A percentile compares a stretch with the other conserved stretches of the same genome.
These are phyloP conservation scores for Drosophila macrothrix DNA, from an alignment of 2,888 invertebrate genomes.

Conservation along the genomic window DNA sequence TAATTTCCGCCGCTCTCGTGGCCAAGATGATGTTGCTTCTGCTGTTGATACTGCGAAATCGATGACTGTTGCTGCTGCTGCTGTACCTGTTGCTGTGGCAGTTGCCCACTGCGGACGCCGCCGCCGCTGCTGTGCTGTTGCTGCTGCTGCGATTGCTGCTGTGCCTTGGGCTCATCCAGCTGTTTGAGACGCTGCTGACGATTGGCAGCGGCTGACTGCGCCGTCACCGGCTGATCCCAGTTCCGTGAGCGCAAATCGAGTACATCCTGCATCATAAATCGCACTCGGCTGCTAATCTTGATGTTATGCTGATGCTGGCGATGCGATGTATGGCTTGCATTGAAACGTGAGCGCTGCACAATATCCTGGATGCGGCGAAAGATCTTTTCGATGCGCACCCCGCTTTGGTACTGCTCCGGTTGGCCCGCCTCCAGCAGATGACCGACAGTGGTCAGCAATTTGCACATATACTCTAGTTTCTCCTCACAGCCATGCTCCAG, in stretches of 20 bases:
- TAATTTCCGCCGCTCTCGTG: constrained; percentile 57
- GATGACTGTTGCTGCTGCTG: constrained; percentile 34
- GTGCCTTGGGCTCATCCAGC: constrained; percentile 47
- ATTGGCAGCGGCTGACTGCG: constrained; percentile 16
- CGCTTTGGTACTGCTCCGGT: constrained; percentile 56
- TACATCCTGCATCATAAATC: constrained; percentile 84
- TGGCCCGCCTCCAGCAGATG: constrained; percentile 73
- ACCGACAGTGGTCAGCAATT: constrained; percentile 82
- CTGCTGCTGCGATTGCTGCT: constrained; percentile 40
- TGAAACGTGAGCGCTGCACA: constrained; percentile 66
- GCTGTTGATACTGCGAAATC: constrained; percentile 50
- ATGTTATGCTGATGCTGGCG: constrained; percentile 54
- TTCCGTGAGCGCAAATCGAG: constrained; percentile 78
- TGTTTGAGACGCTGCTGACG: constrained; percentile 52
- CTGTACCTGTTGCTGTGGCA: constrained; percentile 37
- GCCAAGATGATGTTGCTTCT: constrained; percentile 53
- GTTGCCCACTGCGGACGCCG: constrained; percentile 38
- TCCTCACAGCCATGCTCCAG: constrained; percentile 82
- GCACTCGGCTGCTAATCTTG: constrained; percentile 83
- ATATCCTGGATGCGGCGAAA: constrained; percentile 77
- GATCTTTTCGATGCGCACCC: constrained; percentile 77
- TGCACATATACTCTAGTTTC: constrained; percentile 84
- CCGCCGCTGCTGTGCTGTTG: constrained; percentile 14
- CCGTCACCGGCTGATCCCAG: constrained; percentile 77
- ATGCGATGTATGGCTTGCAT: constrained; percentile 7